phyloP scores from a whole-genome alignment of 2,888 invertebrate genomes.

The Brenthis ino region DNA sequence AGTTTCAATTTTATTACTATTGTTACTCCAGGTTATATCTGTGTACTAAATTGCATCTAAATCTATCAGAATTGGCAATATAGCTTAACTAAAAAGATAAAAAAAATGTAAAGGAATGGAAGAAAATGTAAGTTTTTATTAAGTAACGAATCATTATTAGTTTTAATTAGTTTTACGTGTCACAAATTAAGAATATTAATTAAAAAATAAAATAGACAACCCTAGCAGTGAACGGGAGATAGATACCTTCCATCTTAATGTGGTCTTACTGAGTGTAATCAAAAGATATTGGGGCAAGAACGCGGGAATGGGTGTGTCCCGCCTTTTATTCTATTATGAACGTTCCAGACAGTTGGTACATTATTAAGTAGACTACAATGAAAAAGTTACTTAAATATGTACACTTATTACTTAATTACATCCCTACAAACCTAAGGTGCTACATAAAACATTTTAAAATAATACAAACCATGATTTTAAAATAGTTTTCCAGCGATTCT shows the following conservation, averaged over 20 bases:
- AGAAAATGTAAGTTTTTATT: too few relatives aligned
- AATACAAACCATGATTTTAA: background rate
- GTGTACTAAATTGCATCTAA: too few relatives aligned
- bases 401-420: background rate
- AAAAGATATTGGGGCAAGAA: conserved; percentile 53
- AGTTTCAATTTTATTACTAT: too few relatives aligned
- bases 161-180: too few relatives aligned
- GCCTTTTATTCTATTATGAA: conserved; percentile 49
- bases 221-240: conserved; percentile 10
- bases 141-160: too few relatives aligned
- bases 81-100: too few relatives aligned
- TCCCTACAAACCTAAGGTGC: background rate
- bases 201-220: conserved; percentile 3
- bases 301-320: conserved; percentile 52
- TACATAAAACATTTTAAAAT: background rate
- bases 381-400: background rate
- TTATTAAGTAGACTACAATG: conserved; percentile 34
- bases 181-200: background rate
- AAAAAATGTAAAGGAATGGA: too few relatives aligned
- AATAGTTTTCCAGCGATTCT: background rate
- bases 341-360: conserved; percentile 46
- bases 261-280: conserved; percentile 35
- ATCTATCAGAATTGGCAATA: too few relatives aligned
- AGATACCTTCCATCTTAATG: conserved; percentile 13
- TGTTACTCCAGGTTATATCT: too few relatives aligned